These are phyloP conservation scores for Mycteria americana DNA, from an alignment of 2,797 vertebrate genomes.

Conservation along the genomic window DNA sequence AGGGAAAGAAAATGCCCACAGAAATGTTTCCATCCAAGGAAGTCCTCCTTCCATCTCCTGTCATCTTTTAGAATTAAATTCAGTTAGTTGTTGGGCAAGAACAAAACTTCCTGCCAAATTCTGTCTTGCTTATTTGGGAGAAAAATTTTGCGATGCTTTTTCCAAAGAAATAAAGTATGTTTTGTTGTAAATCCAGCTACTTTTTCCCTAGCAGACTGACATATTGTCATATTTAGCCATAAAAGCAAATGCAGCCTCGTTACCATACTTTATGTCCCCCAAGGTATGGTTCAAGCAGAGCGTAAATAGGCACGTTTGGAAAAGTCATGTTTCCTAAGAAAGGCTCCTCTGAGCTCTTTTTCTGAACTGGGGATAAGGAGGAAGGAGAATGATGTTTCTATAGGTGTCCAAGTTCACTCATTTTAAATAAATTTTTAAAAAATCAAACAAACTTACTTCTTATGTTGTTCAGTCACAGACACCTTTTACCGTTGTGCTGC, in stretches of 20 bases:
- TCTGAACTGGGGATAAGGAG: background rate
- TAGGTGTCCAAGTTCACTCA: background rate
- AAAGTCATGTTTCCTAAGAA: background rate
- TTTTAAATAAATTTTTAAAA: background rate
- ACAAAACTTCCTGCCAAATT: background rate
- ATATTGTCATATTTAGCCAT: fast-evolving
- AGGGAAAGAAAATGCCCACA: background rate
- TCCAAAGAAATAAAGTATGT: background rate
- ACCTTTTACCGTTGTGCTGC: background rate
- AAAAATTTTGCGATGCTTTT: background rate
- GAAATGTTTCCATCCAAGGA: background rate
- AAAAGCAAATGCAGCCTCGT: background rate
- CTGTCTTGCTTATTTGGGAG: background rate
- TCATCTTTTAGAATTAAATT: background rate
- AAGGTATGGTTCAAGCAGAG: background rate
- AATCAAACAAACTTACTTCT: background rate
- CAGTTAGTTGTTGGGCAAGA: background rate
- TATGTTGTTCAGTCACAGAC: fast-evolving
- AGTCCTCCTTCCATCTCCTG: background rate
- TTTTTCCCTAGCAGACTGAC: background rate
- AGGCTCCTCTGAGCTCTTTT: background rate
- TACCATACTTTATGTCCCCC: background rate
- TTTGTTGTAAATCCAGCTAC: background rate
- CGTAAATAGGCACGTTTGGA: background rate
- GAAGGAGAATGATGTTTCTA: background rate